Conservation (phyloP, 2,797 vertebrate genomes). For the Spizella passerina region DNA sequence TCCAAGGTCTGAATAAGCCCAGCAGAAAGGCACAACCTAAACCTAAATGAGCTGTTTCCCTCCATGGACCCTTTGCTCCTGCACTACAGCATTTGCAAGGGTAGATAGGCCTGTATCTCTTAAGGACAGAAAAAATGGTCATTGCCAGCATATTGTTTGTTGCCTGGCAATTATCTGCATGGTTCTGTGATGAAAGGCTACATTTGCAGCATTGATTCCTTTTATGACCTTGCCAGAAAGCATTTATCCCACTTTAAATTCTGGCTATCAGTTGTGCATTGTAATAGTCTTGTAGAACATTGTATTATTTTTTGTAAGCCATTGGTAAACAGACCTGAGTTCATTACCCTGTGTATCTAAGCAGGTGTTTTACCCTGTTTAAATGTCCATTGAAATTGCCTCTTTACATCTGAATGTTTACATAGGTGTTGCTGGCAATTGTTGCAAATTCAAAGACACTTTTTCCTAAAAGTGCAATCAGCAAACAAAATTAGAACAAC, state of each 20-base stretch:
- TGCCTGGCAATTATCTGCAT: constrained; percentile 19
- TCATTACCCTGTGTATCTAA: constrained; percentile 19
- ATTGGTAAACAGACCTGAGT: neutral
- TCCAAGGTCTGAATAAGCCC: neutral
- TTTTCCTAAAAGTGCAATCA: constrained; percentile 8
- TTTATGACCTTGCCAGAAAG: constrained; percentile 48
- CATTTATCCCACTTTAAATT: constrained; percentile 41
- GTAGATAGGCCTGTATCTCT: neutral
- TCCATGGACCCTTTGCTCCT: neutral
- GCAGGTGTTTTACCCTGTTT: constrained; percentile 7
- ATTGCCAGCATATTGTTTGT: neutral
- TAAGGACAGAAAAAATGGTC: neutral
- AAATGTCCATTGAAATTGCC: constrained; percentile 15
- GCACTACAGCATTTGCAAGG: neutral
- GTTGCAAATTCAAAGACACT: neutral
- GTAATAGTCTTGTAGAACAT: neutral
- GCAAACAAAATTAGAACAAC: constrained; percentile 28
- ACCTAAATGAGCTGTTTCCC: neutral
- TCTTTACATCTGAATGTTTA: neutral
- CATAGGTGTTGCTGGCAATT: neutral
- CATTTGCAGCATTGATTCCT: constrained; percentile 16
- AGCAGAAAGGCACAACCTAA: neutral
- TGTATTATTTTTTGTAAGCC: neutral
- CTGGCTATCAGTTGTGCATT: constrained; percentile 9
- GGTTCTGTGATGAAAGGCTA: constrained; percentile 16